A percentile compares a stretch with the other conserved stretches of the same genome.
phyloP scores from a whole-genome alignment of 2,888 invertebrate genomes.

The Steinernema hermaphroditum region DNA sequence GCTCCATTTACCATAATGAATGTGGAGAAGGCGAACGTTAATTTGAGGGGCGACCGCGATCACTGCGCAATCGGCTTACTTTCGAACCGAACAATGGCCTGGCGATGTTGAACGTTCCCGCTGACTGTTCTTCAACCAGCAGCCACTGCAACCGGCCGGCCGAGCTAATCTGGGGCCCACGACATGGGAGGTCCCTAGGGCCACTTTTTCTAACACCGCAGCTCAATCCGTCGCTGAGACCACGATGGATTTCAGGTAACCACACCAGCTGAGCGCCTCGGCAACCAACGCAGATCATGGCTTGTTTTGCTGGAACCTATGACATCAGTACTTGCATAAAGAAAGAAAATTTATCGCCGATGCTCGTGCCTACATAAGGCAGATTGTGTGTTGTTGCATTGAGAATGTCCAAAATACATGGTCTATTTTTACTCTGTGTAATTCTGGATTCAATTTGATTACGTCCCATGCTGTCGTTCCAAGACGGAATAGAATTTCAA shows the following conservation, averaged over 20 bases:
- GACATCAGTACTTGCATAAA: too few species aligned
- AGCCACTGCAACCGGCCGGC: conserved; percentile 7
- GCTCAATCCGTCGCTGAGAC: background rate
- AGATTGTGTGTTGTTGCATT: too few species aligned
- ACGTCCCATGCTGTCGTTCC: too few species aligned
- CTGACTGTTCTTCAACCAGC: conserved; percentile 7
- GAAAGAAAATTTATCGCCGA: too few species aligned
- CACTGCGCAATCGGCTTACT: conserved; percentile 20
- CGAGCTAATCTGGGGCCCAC: conserved; percentile 15
- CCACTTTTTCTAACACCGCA: conserved; percentile 4
- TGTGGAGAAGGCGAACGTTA: conserved; percentile 2
- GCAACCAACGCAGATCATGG: background rate
- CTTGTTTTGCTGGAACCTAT: background rate
- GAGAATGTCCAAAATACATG: too few species aligned
- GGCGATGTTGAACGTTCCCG: background rate
- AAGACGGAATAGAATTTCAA: too few species aligned
- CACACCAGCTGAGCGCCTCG: background rate
- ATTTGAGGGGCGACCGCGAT: conserved; percentile 18
- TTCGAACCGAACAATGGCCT: conserved; percentile 13
- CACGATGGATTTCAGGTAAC: background rate
- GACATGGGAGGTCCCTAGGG: conserved; percentile 16
- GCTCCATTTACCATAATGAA: conserved; percentile 25
- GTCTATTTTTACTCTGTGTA: too few species aligned
- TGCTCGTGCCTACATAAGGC: too few species aligned
- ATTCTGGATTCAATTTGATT: too few species aligned